Evolutionary conservation across 2,888 invertebrate genomes (phyloP).

Genomic region (Conchocele bisecta): DNA sequence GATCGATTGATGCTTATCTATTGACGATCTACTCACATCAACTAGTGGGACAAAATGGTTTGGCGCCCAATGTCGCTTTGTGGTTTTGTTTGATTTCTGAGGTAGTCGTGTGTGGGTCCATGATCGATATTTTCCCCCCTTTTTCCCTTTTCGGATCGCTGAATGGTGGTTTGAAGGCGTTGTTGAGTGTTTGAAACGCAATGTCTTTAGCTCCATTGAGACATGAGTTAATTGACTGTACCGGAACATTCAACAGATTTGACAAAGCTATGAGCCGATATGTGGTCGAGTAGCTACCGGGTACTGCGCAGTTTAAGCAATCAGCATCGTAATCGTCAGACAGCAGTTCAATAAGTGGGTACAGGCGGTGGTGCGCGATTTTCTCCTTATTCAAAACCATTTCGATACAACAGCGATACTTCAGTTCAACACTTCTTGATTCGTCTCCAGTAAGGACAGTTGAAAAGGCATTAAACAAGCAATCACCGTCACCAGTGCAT

Average conservation of each 20-base stretch:
- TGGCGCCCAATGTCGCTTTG: not conserved
- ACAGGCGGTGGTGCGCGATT: not conserved
- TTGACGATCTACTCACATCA: no score
- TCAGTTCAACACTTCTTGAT: slow-evolving; percentile 8
- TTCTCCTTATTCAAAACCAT: slow-evolving; percentile 12
- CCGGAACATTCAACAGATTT: slow-evolving; percentile 3
- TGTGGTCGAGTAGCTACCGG: slow-evolving; percentile 1
- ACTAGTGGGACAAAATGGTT: slow-evolving; percentile 19
- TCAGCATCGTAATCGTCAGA: slow-evolving; percentile 4
- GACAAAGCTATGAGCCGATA: slow-evolving; percentile 19
- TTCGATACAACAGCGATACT: slow-evolving; percentile 26
- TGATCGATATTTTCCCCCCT: slow-evolving; percentile 12
- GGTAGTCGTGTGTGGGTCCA: slow-evolving; percentile 15
- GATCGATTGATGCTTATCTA: no score
- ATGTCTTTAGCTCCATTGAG: not conserved
- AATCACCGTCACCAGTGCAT: not conserved
- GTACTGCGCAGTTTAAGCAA: slow-evolving; percentile 4
- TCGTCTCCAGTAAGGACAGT: no score
- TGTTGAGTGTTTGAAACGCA: slow-evolving; percentile 6
- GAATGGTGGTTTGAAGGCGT: slow-evolving; percentile 8
- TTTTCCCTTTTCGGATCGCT: slow-evolving; percentile 10
- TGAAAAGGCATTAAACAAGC: slow-evolving; percentile 9
- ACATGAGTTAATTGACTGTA: slow-evolving; percentile 10
- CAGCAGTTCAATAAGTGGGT: not conserved
- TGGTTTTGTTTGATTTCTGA: slow-evolving; percentile 4